Evolutionary conservation across 2,113 vertebrate genomes (phyloP), one percentile per base, ranked within the genome.

Genomic region (Lanius collurio): DNA sequence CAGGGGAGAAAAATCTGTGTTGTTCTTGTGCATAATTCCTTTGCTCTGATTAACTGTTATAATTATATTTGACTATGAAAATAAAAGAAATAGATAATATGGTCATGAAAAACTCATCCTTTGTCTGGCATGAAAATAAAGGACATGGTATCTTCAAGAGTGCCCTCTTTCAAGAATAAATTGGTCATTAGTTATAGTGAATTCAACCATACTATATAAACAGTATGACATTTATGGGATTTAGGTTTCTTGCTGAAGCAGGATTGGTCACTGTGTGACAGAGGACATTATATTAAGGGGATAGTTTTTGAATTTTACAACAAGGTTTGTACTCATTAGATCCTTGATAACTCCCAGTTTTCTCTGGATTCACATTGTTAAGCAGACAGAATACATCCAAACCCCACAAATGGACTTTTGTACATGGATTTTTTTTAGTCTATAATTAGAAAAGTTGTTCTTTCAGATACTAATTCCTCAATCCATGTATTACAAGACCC

Each of bases 401-500:
- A 93, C 70, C 71, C 35, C 37, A 22, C 35, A 83, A 88, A 88
- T 28, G 52, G 35, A 46, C 39, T 67, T 86, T 22, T 0, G 4
- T 50, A 90, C 16, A 42, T 42, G 16, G 23, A 7, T 31, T 9
- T 75, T 55, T 90, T 90, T 90, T 23, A 80, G 50, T 49, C 42
- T 94, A 11, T 90, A 88, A 86, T 96, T 95, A 75, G 37, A 55
- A 37, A 80, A 87, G 30, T 59, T 85, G 27, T 80, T 94, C 75
- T 74, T 94, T 90, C 75, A 74, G 50, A 47, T 78, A 41, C 41
- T 77, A 70, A 49, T 86, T 95, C 79, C 46, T 76, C 56, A 67
- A 27, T 56, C 28, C 20, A 39, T 75, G 47, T 63, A 55, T 85
- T 93, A 83, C 64, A 90, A 63, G 21, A 39, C 22, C 47, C 17